Evolutionary conservation across 1,140 invertebrate genomes (phyloP).

Genomic region (Micrasema longulum): DNA sequence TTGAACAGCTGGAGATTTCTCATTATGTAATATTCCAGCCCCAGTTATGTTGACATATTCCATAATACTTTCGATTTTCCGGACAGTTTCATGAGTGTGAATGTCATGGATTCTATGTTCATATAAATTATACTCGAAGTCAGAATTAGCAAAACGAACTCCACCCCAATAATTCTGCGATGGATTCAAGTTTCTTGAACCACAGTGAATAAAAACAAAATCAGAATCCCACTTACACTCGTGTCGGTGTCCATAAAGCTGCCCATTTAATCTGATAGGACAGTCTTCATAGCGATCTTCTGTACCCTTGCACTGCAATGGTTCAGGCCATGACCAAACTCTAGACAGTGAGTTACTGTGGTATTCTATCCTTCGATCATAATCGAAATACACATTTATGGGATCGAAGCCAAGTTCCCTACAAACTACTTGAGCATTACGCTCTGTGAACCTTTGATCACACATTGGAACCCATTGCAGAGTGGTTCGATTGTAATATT

Average conservation of each 20-base stretch:
- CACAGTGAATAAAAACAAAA: slow-evolving; percentile 96
- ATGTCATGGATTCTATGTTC: slow-evolving; percentile 85
- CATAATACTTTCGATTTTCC: slow-evolving; percentile 79
- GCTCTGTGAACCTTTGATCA: slow-evolving; percentile 92
- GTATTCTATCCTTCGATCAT: slow-evolving; percentile 84
- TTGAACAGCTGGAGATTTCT: slow-evolving; percentile 93
- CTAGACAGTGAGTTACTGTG: slow-evolving; percentile 85
- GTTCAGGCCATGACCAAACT: slow-evolving; percentile 96
- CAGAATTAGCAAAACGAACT: slow-evolving; percentile 88
- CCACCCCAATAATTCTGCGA: slow-evolving; percentile 94
- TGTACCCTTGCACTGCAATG: slow-evolving; percentile 85
- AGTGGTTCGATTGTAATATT: slow-evolving; percentile 95
- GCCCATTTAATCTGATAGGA: slow-evolving; percentile 88
- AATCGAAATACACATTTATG: slow-evolving; percentile 87
- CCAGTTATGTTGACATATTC: slow-evolving; percentile 90
- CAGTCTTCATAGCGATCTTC: slow-evolving; percentile 89
- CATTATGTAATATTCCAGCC: slow-evolving; percentile 96
- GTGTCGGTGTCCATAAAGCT: slow-evolving; percentile 85
- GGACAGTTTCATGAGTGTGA: slow-evolving; percentile 78
- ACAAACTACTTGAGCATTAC: slow-evolving; percentile 96
- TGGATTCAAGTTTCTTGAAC: slow-evolving; percentile 77
- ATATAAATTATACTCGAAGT: slow-evolving; percentile 89
- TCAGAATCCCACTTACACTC: slow-evolving; percentile 89
- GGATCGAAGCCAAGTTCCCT: slow-evolving; percentile 91
- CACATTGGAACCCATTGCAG: slow-evolving; percentile 97